Conservation (phyloP, 2,888 invertebrate species). For the Saturnia japonica region DNA sequence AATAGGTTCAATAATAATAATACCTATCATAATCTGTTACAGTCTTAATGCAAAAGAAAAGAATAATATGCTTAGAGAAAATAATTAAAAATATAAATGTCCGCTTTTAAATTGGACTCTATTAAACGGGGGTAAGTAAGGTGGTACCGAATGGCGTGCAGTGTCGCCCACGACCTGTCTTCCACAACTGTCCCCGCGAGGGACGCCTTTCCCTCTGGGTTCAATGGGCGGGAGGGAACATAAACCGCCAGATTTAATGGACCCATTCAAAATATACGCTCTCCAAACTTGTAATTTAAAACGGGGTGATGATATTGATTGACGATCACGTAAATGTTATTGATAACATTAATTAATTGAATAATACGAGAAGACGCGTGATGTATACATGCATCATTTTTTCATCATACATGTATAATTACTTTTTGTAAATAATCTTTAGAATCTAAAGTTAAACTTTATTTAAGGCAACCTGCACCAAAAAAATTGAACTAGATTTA, state of each 20-base stretch:
- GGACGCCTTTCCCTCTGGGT: conserved; percentile 27
- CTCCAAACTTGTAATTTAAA: conserved; percentile 9
- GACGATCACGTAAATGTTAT: background rate
- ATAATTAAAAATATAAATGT: background rate
- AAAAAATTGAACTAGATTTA: no score
- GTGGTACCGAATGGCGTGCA: conserved; percentile 43
- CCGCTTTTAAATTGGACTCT: conserved; percentile 21
- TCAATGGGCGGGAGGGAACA: conserved; percentile 29
- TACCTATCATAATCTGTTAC: background rate
- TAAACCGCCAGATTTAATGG: conserved; percentile 42
- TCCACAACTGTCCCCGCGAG: conserved; percentile 29
- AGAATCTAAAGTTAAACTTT: no score
- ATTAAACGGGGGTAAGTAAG: conserved; percentile 33
- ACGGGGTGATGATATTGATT: conserved; percentile 6
- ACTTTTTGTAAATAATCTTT: no score
- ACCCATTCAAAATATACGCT: conserved; percentile 36
- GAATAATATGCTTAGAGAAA: background rate
- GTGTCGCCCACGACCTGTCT: conserved; percentile 43
- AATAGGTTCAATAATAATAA: background rate
- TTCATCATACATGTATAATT: no score
- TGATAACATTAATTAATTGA: background rate
- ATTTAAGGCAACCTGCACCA: no score
- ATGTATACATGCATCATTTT: background rate
- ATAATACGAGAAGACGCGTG: background rate
- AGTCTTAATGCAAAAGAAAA: background rate